Base-by-base conservation (phyloP, 1,140 invertebrate genomes). In the Drosophila ogumai region DNA sequence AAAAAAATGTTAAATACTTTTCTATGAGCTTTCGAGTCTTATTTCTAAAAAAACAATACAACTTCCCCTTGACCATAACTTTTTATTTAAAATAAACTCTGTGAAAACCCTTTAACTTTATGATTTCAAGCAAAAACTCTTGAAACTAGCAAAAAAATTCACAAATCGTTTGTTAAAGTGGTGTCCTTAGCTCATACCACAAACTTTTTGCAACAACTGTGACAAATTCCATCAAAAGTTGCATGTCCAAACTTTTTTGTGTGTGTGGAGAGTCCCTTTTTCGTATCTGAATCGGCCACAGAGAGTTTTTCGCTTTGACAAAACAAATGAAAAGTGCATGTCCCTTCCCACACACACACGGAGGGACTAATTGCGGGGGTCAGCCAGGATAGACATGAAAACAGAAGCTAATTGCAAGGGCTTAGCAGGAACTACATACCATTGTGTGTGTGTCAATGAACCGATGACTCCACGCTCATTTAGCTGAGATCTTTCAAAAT, bases 371-470 rank as follows among this genome's bases (percentile, higher is more conserved):
- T 86, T 87, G 68, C 79, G 66, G 64, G 64, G 75, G 59, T 63
- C 61, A 59, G 46, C 59, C 34, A 58, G 68, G 59, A 77, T 61
- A 46, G 63, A 76, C 31, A 67, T 36, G 58, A 7, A 19, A 19
- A 3, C 36, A 64, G 25, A 57, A 72, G 41, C 78, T 85, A 85
- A 84, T 84, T 84, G 81, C 44, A 8, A 40, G 66, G 64, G 38
- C 63, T 75, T 72, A 59, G 41, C 44, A 59, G 44, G 43, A 59
- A 68, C 47, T 55, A 31, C 13, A 7, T 47, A 17, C 6, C 67
- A 60, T 25, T 43, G 6, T 43, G 6, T 13, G 56, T 82, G 63
- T 77, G 81, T 85, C 81, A 82, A 80, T 82, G 81, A 81, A 81
- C 79, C 55, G 19, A 55, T 38, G 52, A 38, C 52, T 38, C 36